Evolutionary conservation across 1,140 invertebrate species (phyloP).

Genomic region (Drosophila obscura): DNA sequence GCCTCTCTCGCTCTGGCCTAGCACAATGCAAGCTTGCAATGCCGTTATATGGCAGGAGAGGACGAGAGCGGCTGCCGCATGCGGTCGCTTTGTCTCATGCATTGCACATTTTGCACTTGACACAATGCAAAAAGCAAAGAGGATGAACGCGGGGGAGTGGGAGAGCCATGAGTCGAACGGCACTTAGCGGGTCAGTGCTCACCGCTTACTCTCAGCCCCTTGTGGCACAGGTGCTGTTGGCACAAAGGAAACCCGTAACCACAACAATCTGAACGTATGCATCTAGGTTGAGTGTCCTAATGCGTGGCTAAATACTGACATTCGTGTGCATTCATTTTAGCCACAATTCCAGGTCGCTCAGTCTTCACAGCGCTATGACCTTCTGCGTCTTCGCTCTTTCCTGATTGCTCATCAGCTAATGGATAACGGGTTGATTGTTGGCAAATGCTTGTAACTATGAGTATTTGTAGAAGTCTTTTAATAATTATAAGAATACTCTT

Average conservation of each 20-base stretch:
- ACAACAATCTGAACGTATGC: slow-evolving; percentile 35
- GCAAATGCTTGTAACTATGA: too few relatives aligned
- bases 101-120: slow-evolving; percentile 79
- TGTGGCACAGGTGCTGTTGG: slow-evolving; percentile 34
- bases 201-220: not conserved
- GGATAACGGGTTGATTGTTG: not conserved
- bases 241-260: slow-evolving; percentile 51
- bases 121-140: slow-evolving; percentile 49
- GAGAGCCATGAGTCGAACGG: slow-evolving; percentile 49
- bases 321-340: slow-evolving; percentile 51
- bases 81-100: slow-evolving; percentile 70
- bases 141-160: slow-evolving; percentile 1
- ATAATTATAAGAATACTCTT: too few relatives aligned
- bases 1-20: slow-evolving; percentile 23
- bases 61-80: slow-evolving; percentile 16
- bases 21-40: slow-evolving; percentile 57
- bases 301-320: slow-evolving; percentile 68
- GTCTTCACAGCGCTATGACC: slow-evolving; percentile 5
- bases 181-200: slow-evolving; percentile 65
- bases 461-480: too few relatives aligned
- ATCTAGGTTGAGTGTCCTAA: slow-evolving; percentile 72
- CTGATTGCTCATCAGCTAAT: not conserved
- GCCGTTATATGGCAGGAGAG: not conserved
- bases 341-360: slow-evolving; percentile 12
- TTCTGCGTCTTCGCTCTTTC: slow-evolving; percentile 1